Evolutionary conservation across 1,140 invertebrate genomes (phyloP).

Genomic region (Drosophila nannoptera): DNA sequence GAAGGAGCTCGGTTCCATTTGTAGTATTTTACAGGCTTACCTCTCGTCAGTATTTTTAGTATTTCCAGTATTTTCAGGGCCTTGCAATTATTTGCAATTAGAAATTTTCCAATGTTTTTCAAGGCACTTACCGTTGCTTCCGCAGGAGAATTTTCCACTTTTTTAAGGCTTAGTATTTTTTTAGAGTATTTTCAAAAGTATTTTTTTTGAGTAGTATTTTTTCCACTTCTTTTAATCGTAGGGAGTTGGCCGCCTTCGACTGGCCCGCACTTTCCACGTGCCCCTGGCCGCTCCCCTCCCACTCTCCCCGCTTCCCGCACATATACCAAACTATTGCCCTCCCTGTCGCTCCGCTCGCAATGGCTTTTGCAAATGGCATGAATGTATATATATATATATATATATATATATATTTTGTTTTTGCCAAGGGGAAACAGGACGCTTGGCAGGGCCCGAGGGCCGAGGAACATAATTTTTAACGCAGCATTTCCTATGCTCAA

Average conservation of each 20-base stretch:
- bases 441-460: neutral
- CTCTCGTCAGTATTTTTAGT: no score
- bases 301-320: neutral
- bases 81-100: no score
- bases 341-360: constrained; percentile 44
- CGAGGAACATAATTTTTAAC: constrained; percentile 69
- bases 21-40: no score
- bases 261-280: constrained; percentile 61
- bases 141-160: no score
- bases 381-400: constrained; percentile 46
- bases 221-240: constrained; percentile 17
- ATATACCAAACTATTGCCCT: neutral
- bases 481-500: constrained; percentile 61
- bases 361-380: constrained; percentile 77
- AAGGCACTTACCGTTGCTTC: no score
- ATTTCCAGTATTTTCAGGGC: no score
- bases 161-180: no score
- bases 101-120: no score
- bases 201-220: no score
- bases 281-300: neutral
- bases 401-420: constrained; percentile 44
- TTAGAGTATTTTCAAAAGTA: no score
- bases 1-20: no score
- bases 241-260: constrained; percentile 41
- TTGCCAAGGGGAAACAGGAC: neutral